Evolutionary conservation across 2,113 vertebrate genomes (phyloP), one percentile per base, ranked within the genome.

Genomic region (Trichomycterus rosablanca): DNA sequence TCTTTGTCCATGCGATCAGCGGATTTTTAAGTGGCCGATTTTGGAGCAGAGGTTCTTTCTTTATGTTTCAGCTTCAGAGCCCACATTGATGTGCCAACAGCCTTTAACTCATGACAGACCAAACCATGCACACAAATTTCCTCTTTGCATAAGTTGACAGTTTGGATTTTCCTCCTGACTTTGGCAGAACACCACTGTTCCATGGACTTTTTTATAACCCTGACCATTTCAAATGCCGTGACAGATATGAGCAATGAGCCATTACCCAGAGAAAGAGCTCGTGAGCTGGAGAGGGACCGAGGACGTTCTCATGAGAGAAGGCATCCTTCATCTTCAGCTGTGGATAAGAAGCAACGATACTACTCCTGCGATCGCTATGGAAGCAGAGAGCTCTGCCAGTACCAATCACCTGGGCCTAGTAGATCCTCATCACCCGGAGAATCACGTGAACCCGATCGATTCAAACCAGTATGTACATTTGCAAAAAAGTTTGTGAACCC

Each of bases 341-440:
- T 76, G 0, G 84, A 84, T 11, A 83, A 93, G 78, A 96, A 95
- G 81, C 93, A 97, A 70, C 92, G 93, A 14, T 97, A 95, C 80
- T 98, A 95, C 72, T 97, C 95, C 26, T 97, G 94, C 0, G 95
- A 98, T 71, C 91, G 93, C 46, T 97, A 94, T 0, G 89, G 93
- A 72, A 87, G 87, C 83, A 86, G 89, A 10, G 94, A 97, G 57
- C 87, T 80, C 7, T 77, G 78, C 4, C 89, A 90, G 37, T 80
- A 91, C 79, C 86, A 83, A 64, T 91, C 92, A 2, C 82, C 88
- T 0, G 87, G 91, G 2, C 84, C 89, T 45, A 98, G 95, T 66
- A 82, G 93, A 35, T 90, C 93, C 54, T 82, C 91, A 0, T 97
- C 94, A 0, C 94, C 94, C 0, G 90, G 86, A 0, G 87, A 90